Evolutionary conservation across 2,888 invertebrate genomes (phyloP), one percentile per base, ranked within the genome.

Genomic region (Troilus luridus): DNA sequence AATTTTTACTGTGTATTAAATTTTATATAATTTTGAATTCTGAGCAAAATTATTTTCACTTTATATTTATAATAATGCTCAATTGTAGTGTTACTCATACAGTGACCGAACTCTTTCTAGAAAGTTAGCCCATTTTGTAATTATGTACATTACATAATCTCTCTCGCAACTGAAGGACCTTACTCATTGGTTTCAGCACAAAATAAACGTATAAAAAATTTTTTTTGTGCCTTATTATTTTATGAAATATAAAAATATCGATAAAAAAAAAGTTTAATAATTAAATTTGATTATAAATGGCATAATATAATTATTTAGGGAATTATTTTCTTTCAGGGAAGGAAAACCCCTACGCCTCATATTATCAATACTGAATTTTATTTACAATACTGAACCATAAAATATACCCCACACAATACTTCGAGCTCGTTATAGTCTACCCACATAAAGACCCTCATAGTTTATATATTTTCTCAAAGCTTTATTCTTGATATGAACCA

Each of bases 151-250:
- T 77, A 77, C 72, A 77, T 77, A 77, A 77, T 77, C 41, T 77
- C 72, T 41, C 72, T 77, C 72, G 72, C 72, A 77, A 77, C 72
- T 77, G 72, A 77, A 77, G 72, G 72, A 77, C 72, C 41, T 77
- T 77, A 77, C 41, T 77, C 41, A 77, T 77, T 77, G 72, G 27
- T 77, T 77, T 41, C 72, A 77, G 41, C 12, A 41, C 72, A 41
- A 77, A 77, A 77, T 77, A 17, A 41, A 77, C 27, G 72, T 41
- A 77, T 77, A 7, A 19, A n/a, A 41, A 41, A 67, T 19, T 2
- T 27, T 7, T 41, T 77, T 41, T 19, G 17, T 27, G 19, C 17
- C 19, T 5, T 77, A 19, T 77, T 77, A 41, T 60, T 17, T 62
- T 62, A 64, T 67, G 14, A 67, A 14, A 12, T 12, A 5, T 8